These are phyloP conservation scores for Lymantria dispar DNA, from an alignment of 2,888 invertebrate species.

Conservation along the genomic window DNA sequence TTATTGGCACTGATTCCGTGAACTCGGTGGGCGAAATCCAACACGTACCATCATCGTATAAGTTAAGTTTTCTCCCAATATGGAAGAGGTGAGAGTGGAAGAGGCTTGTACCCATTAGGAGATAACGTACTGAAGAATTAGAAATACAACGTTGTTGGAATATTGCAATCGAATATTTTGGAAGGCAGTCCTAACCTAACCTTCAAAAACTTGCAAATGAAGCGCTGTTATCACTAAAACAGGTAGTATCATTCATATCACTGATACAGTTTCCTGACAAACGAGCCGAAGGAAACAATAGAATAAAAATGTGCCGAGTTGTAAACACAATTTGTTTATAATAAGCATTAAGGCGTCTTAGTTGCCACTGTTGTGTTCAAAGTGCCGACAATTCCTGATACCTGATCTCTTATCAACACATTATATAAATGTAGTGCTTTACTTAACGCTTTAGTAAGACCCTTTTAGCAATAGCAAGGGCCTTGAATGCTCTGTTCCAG, in stretches of 20 bases:
- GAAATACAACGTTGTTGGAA: too few species aligned
- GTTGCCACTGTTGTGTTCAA: conserved; percentile 66
- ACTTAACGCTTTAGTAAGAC: conserved; percentile 8
- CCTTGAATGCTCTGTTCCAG: conserved; percentile 12
- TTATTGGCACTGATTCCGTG: too few species aligned
- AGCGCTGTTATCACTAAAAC: background rate
- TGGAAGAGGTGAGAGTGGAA: too few species aligned
- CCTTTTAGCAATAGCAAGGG: conserved; percentile 4
- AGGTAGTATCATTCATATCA: conserved; percentile 9
- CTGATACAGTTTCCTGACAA: conserved; percentile 37
- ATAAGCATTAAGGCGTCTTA: conserved; percentile 58
- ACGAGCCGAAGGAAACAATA: conserved; percentile 53
- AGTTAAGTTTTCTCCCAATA: too few species aligned
- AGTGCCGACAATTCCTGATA: conserved; percentile 39
- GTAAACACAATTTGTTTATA: conserved; percentile 60
- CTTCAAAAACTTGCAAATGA: background rate
- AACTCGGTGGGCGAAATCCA: too few species aligned
- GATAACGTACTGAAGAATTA: too few species aligned
- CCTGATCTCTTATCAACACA: conserved; percentile 23
- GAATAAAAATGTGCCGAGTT: conserved; percentile 42
- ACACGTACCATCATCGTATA: too few species aligned
- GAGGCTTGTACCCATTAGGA: too few species aligned
- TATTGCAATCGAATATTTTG: too few species aligned
- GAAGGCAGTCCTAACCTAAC: too few species aligned
- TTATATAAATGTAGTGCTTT: conserved; percentile 7